Percentiles rank a stretch among this genome's conserved stretches.
phyloP scores from a whole-genome alignment of 1,140 invertebrate genomes.

The Musca vetustissima region DNA sequence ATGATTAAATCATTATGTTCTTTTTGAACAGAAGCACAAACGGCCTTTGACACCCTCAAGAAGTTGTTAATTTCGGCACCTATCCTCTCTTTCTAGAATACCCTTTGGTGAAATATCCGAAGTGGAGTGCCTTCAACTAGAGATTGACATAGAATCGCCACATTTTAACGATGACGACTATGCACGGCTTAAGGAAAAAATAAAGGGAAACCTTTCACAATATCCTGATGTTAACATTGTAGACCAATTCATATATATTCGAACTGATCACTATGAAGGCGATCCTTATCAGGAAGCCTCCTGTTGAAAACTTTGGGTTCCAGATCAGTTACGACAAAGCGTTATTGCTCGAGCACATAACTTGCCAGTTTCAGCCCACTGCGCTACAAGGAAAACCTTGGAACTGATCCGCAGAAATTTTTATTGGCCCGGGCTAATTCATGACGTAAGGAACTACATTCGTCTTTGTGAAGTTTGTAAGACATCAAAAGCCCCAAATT shows the following conservation, averaged over 20 bases:
- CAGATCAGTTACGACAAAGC: not conserved
- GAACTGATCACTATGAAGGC: conserved; percentile 4
- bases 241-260: conserved; percentile 10
- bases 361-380: not conserved
- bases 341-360: not conserved
- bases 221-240: conserved; percentile 13
- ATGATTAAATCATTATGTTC: too few relatives aligned
- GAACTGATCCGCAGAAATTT: too few relatives aligned
- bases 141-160: not conserved
- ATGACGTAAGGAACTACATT: conserved; percentile 4
- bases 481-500: not conserved
- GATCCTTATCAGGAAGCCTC: conserved; percentile 9
- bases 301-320: conserved; percentile 29
- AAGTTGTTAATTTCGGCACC: too few relatives aligned
- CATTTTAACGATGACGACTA: conserved; percentile 12
- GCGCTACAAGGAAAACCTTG: too few relatives aligned
- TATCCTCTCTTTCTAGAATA: not conserved
- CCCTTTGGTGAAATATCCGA: not conserved
- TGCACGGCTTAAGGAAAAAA: not conserved
- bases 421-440: conserved; percentile 3
- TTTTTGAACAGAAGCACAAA: too few relatives aligned
- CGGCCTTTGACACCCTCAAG: too few relatives aligned
- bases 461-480: not conserved
- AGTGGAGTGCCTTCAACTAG: too few relatives aligned
- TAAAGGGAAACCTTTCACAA: not conserved